A percentile compares a stretch with the other conserved stretches of the same genome.
Conservation (phyloP, 2,797 vertebrate species). For the Pterois miles region DNA sequence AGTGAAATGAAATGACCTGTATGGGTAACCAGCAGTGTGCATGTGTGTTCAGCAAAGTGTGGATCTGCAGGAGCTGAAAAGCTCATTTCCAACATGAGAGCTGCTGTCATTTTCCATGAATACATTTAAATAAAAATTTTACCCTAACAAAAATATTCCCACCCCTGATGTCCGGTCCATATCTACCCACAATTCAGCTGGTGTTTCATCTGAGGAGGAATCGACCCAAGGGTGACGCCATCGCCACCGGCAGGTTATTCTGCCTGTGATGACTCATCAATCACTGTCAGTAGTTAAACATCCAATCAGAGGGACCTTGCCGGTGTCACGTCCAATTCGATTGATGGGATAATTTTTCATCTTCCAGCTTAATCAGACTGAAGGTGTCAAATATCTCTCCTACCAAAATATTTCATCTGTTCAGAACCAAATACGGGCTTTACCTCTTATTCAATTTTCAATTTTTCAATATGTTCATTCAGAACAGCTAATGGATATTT, state of each 20-base stretch:
- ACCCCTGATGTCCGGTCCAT: neutral
- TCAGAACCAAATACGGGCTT: conserved; percentile 5
- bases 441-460: neutral
- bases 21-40: conserved; percentile 29
- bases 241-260: conserved; percentile 5
- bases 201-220: conserved; percentile 32
- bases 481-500: neutral
- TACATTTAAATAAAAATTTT: conserved; percentile 31
- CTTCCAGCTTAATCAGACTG: conserved; percentile 55
- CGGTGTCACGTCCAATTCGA: conserved; percentile 64
- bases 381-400: conserved; percentile 50
- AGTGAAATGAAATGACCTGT: conserved; percentile 57
- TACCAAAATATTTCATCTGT: conserved; percentile 37
- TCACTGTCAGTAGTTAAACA: conserved; percentile 74
- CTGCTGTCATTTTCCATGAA: conserved; percentile 24
- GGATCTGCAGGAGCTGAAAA: conserved; percentile 16
- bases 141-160: conserved; percentile 11
- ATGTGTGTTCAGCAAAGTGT: neutral
- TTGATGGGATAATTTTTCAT: conserved; percentile 72
- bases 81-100: conserved; percentile 13
- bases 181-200: conserved; percentile 27
- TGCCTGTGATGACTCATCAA: conserved; percentile 61
- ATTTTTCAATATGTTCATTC: neutral
- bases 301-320: conserved; percentile 80
- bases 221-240: conserved; percentile 23